Evolutionary conservation across 2,797 vertebrate genomes (phyloP).

Genomic region (Pseudotriccus pelzelni): DNA sequence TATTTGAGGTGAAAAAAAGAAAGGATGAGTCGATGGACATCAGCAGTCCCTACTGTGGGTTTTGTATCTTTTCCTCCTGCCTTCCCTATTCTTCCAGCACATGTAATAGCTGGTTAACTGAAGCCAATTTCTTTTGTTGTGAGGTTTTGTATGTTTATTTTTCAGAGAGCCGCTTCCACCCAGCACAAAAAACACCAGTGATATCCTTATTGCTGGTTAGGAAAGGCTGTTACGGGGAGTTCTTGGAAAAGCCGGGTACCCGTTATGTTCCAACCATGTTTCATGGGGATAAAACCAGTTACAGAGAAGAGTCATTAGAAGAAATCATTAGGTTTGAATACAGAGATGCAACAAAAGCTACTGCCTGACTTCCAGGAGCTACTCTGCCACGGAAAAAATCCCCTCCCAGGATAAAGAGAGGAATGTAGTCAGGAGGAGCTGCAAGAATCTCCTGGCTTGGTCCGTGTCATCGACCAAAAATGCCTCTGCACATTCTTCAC

Average conservation of each 20-base stretch:
- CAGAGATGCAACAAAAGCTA: not conserved
- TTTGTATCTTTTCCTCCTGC: not conserved
- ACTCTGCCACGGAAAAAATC: not conserved
- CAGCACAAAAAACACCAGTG: not conserved
- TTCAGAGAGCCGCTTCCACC: not conserved
- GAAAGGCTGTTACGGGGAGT: not conserved
- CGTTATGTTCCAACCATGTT: not conserved
- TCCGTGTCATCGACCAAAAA: not conserved
- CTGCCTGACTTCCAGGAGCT: not conserved
- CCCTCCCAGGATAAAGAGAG: not conserved
- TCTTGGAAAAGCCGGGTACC: not conserved
- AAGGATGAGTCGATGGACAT: not conserved
- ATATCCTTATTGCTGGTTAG: not conserved
- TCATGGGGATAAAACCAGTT: not conserved
- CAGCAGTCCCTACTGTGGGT: not conserved
- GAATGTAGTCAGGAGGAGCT: not conserved
- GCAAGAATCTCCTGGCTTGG: not conserved
- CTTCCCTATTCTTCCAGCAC: not conserved
- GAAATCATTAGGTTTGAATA: not conserved
- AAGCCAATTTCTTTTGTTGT: not conserved
- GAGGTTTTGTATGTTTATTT: constrained; percentile 1
- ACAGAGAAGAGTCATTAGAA: not conserved
- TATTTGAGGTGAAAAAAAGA: not conserved
- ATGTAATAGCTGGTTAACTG: not conserved
- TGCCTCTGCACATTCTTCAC: not conserved